Evolutionary conservation across 2,888 invertebrate genomes (phyloP).

Genomic region (Pterobdella sp.): DNA sequence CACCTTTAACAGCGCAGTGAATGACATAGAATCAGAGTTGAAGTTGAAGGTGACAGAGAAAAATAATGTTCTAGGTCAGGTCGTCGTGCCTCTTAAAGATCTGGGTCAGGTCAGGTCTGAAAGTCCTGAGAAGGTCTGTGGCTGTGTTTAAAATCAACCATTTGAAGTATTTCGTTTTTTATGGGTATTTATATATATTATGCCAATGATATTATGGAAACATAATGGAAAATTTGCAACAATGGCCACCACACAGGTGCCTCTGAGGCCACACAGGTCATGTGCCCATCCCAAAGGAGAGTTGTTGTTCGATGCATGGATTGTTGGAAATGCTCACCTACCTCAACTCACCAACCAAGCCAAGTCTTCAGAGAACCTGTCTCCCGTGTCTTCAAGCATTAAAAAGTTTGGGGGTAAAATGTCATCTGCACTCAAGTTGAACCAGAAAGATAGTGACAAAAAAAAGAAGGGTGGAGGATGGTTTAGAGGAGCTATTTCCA

Average conservation of each 20-base stretch:
- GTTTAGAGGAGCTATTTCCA: constrained; percentile 14
- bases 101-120: constrained; percentile 22
- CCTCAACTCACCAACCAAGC: not conserved
- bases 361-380: constrained; percentile 22
- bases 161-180: too few species aligned
- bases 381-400: constrained; percentile 12
- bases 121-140: constrained; percentile 6
- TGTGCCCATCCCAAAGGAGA: constrained; percentile 45
- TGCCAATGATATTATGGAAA: too few species aligned
- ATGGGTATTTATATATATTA: too few species aligned
- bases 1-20: constrained; percentile 41
- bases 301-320: constrained; percentile 45
- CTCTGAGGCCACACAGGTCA: constrained; percentile 47
- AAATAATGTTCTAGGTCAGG: constrained; percentile 46
- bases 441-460: not conserved
- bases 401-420: constrained; percentile 27
- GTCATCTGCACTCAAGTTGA: constrained; percentile 26
- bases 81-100: constrained; percentile 40
- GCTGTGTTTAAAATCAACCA: not conserved
- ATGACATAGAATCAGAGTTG: constrained; percentile 41
- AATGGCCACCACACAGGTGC: constrained; percentile 37
- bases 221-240: too few species aligned
- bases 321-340: constrained; percentile 37
- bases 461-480: constrained; percentile 7
- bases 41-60: constrained; percentile 47